Evolutionary conservation across 2,888 invertebrate species (phyloP), one percentile per base, ranked within the genome.

Genomic region (Geophilus truncorum): DNA sequence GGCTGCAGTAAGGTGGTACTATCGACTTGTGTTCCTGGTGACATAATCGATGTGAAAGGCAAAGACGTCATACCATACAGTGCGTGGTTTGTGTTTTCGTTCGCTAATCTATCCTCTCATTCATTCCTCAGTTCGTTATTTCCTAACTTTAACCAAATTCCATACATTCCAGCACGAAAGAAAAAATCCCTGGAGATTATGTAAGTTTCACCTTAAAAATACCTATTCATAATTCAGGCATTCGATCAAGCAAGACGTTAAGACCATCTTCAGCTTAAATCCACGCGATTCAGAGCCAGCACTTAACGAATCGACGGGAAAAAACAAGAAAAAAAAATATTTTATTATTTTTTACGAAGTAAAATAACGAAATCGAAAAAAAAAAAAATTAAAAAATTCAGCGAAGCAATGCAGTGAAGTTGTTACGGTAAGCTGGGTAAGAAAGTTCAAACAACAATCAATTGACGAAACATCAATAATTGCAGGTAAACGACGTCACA

Each of bases 401-500:
- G 32, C 9, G 76, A 32, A 75, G 76, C 76, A 25, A 75, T 75
- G 76, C 76, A 75, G 76, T 30, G 76, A 75, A 75, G 76, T 32
- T 32, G 76, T 75, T 9, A 9, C 25, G 32, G 28, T 30, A 75
- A 75, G 51, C 18, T 10, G 12, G 18, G 4, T 51, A 3, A 51
- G 18, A 18, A 18, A 5, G 6, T 3, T 7, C 2, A 18, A 51
- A 51, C 15, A 18, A 40, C 51, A 51, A 51, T 51, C 51, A 51
- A 18, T 51, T 18, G 6, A 51, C 12, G 18, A 51, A 51, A 51
- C 18, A n/a, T 75, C 76, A 75, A 30, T 75, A 32, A n/a, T 75
- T 23, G n/a, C 12, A 40, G 23, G 76, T 32, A 75, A 32, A 30
- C 32, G n/a, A 25, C 76, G 76, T n/a, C 18, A 10, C 28, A 90